Base-by-base conservation (phyloP, 1,140 invertebrate genomes). In the Drosophila navojoa region DNA sequence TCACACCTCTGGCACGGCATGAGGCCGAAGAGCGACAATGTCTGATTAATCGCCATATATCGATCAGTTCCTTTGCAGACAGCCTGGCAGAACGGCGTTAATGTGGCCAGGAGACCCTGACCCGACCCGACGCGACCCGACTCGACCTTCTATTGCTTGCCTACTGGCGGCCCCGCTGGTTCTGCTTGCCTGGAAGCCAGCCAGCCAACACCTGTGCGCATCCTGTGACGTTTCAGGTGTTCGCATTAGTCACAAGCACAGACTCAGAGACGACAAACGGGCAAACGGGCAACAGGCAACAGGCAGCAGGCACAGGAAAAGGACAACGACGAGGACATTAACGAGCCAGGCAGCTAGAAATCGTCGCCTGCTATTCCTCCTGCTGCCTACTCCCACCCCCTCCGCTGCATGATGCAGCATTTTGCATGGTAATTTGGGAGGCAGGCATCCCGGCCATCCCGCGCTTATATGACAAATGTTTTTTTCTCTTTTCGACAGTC, bases 341-440 rank as follows among this genome's bases (percentile, higher is more conserved):
- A 87, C 82, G 82, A 87, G 84, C 82, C 84, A 79, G 84, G 82
- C 82, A 87, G 82, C 87, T 87, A 89, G 84, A 79, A 80, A 66
- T 69, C 57, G 61, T 52, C 62, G 68, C 6, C 16, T 45, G n/a
- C 42, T 16, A 16, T 15, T 16, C 6, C 42, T 15, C 5, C 60
- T 52, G 32, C 47, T 55, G 55, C 16, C 22, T 27, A 3, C 11
- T 55, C 15, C n/a, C 32, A 2, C 32, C 32, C 32, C 32, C 32
- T 29, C 4, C 32, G 0, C 10, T 38, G 57, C 57, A 82, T 79
- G 82, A 87, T 82, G 72, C 64, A 71, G 84, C 82, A 87, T 72
- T 76, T 79, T 84, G 49, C 68, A 84, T 84, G 81, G 80, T 80
- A 85, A 84, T 84, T 84, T 84, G 35, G 35, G 35, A 38, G 35